These are phyloP conservation scores for Rotaria macrura DNA, from an alignment of 2,888 invertebrate genomes.

Conservation along the genomic window DNA sequence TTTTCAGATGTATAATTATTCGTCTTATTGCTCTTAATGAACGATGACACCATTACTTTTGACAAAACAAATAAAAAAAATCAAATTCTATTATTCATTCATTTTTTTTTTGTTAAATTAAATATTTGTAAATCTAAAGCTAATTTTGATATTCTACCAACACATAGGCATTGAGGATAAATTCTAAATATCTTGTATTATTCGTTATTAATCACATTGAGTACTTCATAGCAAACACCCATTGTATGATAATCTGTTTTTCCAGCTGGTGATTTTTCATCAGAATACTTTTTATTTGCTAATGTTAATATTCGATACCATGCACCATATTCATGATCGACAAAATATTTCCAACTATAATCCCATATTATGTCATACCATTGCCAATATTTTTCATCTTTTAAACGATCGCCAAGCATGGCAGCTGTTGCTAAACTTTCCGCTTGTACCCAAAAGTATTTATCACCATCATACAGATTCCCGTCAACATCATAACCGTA, in stretches of 20 bases:
- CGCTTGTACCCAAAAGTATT: neutral
- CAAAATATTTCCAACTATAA: conserved; percentile 15
- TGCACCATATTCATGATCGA: conserved; percentile 15
- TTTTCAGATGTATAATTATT: too few relatives aligned
- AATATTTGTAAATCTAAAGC: too few relatives aligned
- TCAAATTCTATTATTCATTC: too few relatives aligned
- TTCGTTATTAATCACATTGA: neutral
- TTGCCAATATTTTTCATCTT: conserved; percentile 7
- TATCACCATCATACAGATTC: neutral
- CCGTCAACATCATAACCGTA: neutral
- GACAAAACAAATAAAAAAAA: too few relatives aligned
- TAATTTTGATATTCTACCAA: too few relatives aligned
- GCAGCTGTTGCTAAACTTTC: conserved; percentile 21
- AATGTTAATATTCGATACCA: conserved; percentile 11
- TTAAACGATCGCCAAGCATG: neutral
- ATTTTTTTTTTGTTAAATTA: too few relatives aligned
- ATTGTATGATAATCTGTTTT: conserved; percentile 21
- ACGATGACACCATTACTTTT: too few relatives aligned
- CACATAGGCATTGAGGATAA: too few relatives aligned
- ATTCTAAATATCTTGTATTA: neutral
- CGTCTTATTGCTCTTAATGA: too few relatives aligned
- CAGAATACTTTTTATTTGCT: neutral
- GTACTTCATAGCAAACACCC: conserved; percentile 14
- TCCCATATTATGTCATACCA: conserved; percentile 19
- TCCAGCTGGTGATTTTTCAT: conserved; percentile 21